Base-by-base conservation (phyloP, 2,113 vertebrate genomes). In the Eubucco bourcierii region DNA sequence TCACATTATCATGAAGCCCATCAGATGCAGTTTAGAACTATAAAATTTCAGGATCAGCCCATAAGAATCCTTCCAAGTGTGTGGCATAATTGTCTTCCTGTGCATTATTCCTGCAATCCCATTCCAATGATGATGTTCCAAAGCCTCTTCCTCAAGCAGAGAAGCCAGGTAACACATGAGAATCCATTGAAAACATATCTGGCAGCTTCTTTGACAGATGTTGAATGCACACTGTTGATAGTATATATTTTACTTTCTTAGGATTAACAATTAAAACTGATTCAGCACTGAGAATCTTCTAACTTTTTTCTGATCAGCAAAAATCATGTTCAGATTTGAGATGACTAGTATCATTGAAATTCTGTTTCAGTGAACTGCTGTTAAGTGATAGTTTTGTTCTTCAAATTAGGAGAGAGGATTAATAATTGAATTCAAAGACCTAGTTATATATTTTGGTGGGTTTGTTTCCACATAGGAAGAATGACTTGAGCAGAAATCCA, bases 391-490 rank as follows among this genome's bases (percentile, higher is more conserved):
- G 90, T 90, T 95, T 79, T 90, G 66, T 52, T 81, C 91, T 76
- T 96, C 84, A 76, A 56, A 94, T 90, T 81, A 91, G 34, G 44
- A 88, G 61, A 93, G 55, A 72, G 59, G 66, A 93, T 91, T 93
- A 90, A 95, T 93, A 95, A 93, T 86, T 90, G 74, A 95, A 87
- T 95, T 34, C 85, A 86, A 91, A 91, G 85, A 70, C 23, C 44
- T 87, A 90, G 82, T 76, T 79, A 78, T 84, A 80, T 76, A 84
- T 93, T 91, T 95, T 95, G 59, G 83, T 80, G 60, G 61, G 74
- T 84, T 94, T 96, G 88, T 95, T 95, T 95, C 71, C 66, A 87
- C 93, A 90, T 41, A 94, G 65, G 47, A 91, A 87, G 27, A 93
- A 95, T 87, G 8, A 79, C 87, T 93, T 90, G 77, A 91, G 66